A percentile compares a stretch with the other conserved stretches of the same genome.
Evolutionary conservation across 2,888 invertebrate genomes (phyloP).

Genomic region (Stenodera caucasica): DNA sequence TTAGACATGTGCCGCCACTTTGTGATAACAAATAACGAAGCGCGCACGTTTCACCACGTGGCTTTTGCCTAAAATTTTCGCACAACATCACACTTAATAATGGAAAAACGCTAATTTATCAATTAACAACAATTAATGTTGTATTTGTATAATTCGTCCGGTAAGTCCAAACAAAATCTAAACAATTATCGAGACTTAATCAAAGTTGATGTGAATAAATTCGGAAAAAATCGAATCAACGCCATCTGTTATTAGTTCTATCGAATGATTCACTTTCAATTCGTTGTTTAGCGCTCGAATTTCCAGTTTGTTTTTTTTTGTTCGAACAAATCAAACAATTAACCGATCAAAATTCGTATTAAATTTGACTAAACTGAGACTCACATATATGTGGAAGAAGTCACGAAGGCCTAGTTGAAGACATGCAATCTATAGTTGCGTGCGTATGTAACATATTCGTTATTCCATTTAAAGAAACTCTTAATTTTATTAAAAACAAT

Average conservation of each 20-base stretch:
- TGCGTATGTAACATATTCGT: conserved; percentile 50
- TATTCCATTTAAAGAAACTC: not conserved
- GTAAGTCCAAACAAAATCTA: not conserved
- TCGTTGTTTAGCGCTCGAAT: not conserved
- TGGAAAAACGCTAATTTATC: not conserved
- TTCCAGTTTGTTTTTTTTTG: not conserved
- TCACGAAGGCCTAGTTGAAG: conserved; percentile 38
- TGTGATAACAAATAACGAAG: conserved; percentile 40
- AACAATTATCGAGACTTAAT: too few species aligned
- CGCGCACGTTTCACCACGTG: conserved; percentile 41
- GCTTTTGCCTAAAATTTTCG: conserved; percentile 13
- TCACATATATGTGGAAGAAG: conserved; percentile 41
- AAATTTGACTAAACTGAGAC: conserved; percentile 44
- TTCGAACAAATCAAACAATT: conserved; percentile 46
- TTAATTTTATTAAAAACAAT: conserved; percentile 2
- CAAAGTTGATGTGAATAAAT: too few species aligned
- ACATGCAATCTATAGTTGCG: conserved; percentile 45
- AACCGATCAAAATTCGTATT: conserved; percentile 49
- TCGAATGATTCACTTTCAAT: not conserved
- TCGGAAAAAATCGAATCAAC: not conserved
- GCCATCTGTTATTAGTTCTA: not conserved
- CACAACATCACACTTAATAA: conserved; percentile 4
- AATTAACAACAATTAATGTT: not conserved
- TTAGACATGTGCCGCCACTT: conserved; percentile 37
- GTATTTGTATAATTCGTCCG: not conserved